A percentile compares a stretch with the other conserved stretches of the same genome.
Conservation (phyloP, 2,797 vertebrate species). For the Danio choprae region DNA sequence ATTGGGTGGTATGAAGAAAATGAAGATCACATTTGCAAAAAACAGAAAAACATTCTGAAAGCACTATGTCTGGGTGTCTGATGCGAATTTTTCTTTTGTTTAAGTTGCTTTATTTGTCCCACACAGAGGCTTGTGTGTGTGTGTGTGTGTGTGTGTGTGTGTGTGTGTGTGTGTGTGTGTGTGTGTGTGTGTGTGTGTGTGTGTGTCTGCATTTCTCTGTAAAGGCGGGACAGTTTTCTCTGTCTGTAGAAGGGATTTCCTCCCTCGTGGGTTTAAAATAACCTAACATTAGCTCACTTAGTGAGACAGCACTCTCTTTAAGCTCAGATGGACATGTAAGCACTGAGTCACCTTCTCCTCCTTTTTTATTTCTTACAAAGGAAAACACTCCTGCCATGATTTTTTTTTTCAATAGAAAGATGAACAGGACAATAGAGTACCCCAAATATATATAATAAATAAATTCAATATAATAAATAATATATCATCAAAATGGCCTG, state of each 20-base stretch:
- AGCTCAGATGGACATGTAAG: constrained; percentile 14
- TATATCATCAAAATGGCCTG: neutral
- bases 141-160: too few species aligned
- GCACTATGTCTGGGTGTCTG: neutral
- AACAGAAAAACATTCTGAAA: neutral
- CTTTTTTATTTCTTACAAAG: constrained; percentile 15
- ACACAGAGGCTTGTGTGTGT: neutral
- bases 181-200: neutral
- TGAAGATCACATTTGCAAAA: constrained; percentile 4
- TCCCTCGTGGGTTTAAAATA: constrained; percentile 32
- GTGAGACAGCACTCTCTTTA: constrained; percentile 37
- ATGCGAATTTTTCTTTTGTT: neutral
- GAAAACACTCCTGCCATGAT: neutral
- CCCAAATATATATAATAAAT: too few species aligned
- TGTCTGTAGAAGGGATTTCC: constrained; percentile 20
- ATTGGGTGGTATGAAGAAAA: constrained; percentile 18
- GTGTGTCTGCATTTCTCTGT: constrained; percentile 26
- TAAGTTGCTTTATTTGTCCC: constrained; percentile 1
- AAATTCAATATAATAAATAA: too few species aligned
- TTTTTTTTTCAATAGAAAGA: neutral
- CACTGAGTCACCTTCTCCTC: constrained; percentile 9
- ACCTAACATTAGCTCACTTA: constrained; percentile 19
- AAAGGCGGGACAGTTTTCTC: constrained; percentile 3
- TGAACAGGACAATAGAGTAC: neutral
- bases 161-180: too few species aligned